Evolutionary conservation across 2,888 invertebrate species (phyloP), one percentile per base, ranked within the genome.

Genomic region (Agrochola macilenta): DNA sequence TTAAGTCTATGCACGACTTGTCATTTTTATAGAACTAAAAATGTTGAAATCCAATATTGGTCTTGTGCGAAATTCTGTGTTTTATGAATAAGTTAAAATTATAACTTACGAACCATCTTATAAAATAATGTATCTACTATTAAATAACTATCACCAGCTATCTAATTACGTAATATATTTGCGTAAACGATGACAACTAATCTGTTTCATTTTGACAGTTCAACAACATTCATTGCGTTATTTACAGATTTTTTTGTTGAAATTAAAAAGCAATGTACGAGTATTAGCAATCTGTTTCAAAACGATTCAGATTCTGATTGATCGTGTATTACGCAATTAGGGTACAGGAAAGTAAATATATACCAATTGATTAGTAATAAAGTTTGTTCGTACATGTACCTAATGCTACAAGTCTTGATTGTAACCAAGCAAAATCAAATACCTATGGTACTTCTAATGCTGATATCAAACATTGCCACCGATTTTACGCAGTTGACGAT

Each of bases 401-500:
- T 23, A 70, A 26, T 43, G 12, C 23, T 43, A 11, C 14, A 3
- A 52, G 7, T 54, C 39, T 39, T 58, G 46, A 77, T 52, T 52
- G n/a, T 69, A 58, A 79, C 74, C 61, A 52, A 30, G 0, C 35
- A n/a, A 69, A 52, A 69, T 35, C 14, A 35, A 75, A 75, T 52
- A 54, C 46, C 46, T 46, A 12, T 5, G 2, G 8, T 39, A 65
- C 20, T 82, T 70, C 82, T 61, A 82, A 60, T 69, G 7, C 26
- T 54, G 60, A 71, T 58, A 63, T n/a, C n/a, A 63, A 72, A 60
- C 9, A 68, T 39, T 71, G 76, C 63, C 26, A 61, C 73, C 81
- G 58, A 39, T 26, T 63, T 70, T 76, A 68, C 57, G 61, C 43
- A 78, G 26, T 49, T 49, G 2, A 79, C 35, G 70, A 74, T 85